Conservation (phyloP, 2,797 vertebrate genomes). For the Luscinia megarhynchos region DNA sequence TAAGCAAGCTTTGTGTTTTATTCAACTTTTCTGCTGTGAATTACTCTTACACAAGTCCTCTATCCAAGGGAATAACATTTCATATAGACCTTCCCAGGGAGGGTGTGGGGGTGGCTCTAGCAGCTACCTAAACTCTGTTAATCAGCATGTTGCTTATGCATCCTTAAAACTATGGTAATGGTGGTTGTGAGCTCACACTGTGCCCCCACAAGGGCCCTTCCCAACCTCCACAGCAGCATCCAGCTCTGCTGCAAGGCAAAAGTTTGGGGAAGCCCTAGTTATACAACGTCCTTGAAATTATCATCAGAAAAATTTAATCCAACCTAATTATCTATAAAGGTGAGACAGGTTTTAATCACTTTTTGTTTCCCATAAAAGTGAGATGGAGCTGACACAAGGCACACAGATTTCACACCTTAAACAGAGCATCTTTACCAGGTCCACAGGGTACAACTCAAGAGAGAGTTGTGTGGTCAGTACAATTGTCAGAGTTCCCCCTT, state of each 20-base stretch:
- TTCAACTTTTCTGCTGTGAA: neutral
- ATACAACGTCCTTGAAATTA: neutral
- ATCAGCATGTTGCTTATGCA: neutral
- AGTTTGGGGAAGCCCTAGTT: neutral
- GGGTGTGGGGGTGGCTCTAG: neutral
- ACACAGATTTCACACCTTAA: neutral
- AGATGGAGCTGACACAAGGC: accelerated
- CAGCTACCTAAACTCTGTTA: neutral
- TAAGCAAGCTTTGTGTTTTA: neutral
- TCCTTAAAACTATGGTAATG: neutral
- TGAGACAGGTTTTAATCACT: neutral
- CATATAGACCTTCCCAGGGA: neutral
- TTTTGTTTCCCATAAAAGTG: neutral
- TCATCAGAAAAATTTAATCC: neutral
- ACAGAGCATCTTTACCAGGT: neutral
- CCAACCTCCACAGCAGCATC: neutral
- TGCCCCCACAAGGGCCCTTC: neutral
- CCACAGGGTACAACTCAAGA: neutral
- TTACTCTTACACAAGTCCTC: neutral
- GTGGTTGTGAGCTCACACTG: neutral
- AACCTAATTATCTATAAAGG: neutral
- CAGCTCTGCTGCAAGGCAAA: neutral
- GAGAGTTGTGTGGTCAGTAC: neutral
- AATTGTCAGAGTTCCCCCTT: neutral
- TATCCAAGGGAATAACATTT: neutral